Evolutionary conservation across 2,113 vertebrate species (phyloP).

Genomic region (Toxotes chatareus): DNA sequence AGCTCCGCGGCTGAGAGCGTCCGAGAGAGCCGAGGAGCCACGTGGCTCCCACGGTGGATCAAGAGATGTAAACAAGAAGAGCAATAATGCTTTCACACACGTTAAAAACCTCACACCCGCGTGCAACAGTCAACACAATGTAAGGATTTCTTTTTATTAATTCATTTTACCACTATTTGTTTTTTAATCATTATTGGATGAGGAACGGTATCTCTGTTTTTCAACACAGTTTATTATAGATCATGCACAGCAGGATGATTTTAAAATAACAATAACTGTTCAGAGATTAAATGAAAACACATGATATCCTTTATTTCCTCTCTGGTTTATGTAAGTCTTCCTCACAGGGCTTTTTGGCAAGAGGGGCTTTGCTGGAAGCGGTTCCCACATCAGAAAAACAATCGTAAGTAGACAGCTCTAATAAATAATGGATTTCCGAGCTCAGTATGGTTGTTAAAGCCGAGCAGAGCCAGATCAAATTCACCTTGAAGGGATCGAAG

Average conservation of each 20-base stretch:
- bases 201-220: not conserved
- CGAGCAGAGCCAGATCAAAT: conserved; percentile 60
- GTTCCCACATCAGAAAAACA: conserved; percentile 61
- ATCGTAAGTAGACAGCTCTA: conserved; percentile 73
- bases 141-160: conserved; percentile 30
- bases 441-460: conserved; percentile 62
- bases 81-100: conserved; percentile 44
- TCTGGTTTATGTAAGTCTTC: conserved; percentile 27
- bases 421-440: conserved; percentile 70
- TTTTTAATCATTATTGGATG: not conserved
- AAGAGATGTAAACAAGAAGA: conserved; percentile 60
- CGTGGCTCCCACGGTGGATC: conserved; percentile 31
- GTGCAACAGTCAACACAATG: conserved; percentile 20
- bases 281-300: not conserved
- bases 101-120: conserved; percentile 25
- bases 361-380: conserved; percentile 46
- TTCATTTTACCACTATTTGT: not conserved
- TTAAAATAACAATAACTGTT: not conserved
- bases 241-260: not conserved
- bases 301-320: not conserved
- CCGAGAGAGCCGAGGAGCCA: conserved; percentile 42
- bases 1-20: not conserved
- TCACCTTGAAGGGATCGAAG: conserved; percentile 63
- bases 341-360: conserved; percentile 60
- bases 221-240: not conserved